Evolutionary conservation across 2,797 vertebrate genomes (phyloP).

Genomic region (Australoheros facetus): DNA sequence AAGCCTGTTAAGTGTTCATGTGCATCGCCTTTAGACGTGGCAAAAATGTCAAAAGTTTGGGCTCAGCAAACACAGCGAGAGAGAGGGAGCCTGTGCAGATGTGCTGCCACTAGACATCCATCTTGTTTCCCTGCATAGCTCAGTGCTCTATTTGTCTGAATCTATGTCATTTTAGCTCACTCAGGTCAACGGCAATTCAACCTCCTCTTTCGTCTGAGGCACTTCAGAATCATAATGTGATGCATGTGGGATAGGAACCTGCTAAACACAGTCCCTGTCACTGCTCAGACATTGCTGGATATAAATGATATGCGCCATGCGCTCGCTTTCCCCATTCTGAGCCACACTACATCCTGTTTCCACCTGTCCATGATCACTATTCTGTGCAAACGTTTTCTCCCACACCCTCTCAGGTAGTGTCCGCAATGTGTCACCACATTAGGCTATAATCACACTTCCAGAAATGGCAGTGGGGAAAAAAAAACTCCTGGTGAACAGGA

Average conservation of each 20-base stretch:
- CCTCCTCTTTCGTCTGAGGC: conserved; percentile 79
- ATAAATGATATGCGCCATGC: conserved; percentile 67
- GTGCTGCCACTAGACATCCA: conserved; percentile 78
- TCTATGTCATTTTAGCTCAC: conserved; percentile 82
- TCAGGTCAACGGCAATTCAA: conserved; percentile 81
- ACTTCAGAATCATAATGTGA: conserved; percentile 81
- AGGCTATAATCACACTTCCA: conserved; percentile 52
- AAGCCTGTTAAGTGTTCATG: conserved; percentile 23
- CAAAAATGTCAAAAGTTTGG: conserved; percentile 63
- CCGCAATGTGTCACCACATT: conserved; percentile 43
- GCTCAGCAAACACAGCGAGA: conserved; percentile 20
- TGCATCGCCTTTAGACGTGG: conserved; percentile 49
- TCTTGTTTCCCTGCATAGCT: conserved; percentile 77
- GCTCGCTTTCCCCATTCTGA: conserved; percentile 49
- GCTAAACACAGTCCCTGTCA: conserved; percentile 81
- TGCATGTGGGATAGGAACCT: conserved; percentile 79
- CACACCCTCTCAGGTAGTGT: conserved; percentile 45
- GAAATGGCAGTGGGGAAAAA: conserved; percentile 11
- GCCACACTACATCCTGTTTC: conserved; percentile 58
- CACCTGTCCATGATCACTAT: conserved; percentile 55
- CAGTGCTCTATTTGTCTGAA: conserved; percentile 82
- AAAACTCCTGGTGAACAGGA: conserved; percentile 23
- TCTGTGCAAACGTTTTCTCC: conserved; percentile 39
- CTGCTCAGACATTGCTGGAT: conserved; percentile 73
- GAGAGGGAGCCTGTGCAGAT: conserved; percentile 67